phyloP scores from a whole-genome alignment of 2,888 invertebrate genomes.

The Melieria crassipennis region DNA sequence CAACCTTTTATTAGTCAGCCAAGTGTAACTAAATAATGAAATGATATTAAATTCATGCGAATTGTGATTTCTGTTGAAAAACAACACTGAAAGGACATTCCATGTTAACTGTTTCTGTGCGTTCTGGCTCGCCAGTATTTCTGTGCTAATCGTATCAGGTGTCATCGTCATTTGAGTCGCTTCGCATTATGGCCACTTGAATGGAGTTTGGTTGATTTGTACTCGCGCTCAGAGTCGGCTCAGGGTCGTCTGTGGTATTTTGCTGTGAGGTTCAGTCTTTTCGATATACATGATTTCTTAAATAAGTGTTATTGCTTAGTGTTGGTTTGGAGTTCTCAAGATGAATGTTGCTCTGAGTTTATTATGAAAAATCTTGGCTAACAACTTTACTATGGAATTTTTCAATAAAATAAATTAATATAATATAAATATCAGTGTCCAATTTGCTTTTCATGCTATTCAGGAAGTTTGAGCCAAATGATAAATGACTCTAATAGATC shows the following conservation, averaged over 20 bases:
- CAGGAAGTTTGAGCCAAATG: too few relatives aligned
- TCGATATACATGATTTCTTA: not conserved
- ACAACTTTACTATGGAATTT: too few relatives aligned
- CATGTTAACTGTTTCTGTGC: conserved; percentile 17
- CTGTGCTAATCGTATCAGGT: conserved; percentile 56
- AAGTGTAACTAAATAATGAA: conserved; percentile 63
- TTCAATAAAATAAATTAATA: too few relatives aligned
- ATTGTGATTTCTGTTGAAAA: conserved; percentile 64
- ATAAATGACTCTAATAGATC: too few relatives aligned
- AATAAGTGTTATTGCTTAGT: not conserved
- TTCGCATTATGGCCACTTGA: conserved; percentile 57
- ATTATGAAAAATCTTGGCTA: too few relatives aligned
- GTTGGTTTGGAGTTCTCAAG: too few relatives aligned
- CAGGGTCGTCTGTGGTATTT: not conserved
- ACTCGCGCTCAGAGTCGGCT: not conserved
- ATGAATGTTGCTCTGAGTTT: too few relatives aligned
- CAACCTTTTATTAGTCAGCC: conserved; percentile 31
- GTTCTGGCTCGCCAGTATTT: conserved; percentile 8
- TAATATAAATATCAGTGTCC: too few relatives aligned
- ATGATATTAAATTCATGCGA: conserved; percentile 65
- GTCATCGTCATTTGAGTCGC: conserved; percentile 63
- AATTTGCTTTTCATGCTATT: too few relatives aligned
- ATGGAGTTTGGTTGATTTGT: conserved; percentile 45
- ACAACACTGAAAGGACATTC: conserved; percentile 35
- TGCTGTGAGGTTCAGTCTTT: not conserved